Conservation (phyloP, 2,888 invertebrate species). For the Noctua pronuba region DNA sequence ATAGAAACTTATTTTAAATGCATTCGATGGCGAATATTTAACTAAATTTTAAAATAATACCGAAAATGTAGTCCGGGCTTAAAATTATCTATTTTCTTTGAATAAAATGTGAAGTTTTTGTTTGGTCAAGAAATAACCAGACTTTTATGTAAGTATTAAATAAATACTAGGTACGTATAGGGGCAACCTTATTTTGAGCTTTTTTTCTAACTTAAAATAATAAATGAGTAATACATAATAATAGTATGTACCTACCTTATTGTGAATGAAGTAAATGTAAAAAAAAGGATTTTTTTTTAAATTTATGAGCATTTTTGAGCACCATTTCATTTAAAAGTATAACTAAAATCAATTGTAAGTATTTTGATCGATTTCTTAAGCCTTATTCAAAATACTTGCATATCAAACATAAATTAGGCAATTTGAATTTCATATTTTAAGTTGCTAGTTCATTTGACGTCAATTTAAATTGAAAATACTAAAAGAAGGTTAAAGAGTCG, state of each 20-base stretch:
- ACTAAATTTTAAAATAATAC: conserved; percentile 34
- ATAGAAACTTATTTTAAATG: conserved; percentile 49
- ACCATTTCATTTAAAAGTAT: conserved; percentile 11
- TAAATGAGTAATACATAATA: too few species aligned
- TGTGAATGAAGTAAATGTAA: not conserved
- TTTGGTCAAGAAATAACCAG: not conserved
- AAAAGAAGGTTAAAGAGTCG: conserved; percentile 13
- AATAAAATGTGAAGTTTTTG: not conserved
- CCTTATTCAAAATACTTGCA: not conserved
- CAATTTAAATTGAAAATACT: conserved; percentile 17
- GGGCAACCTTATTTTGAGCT: conserved; percentile 58
- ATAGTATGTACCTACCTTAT: not conserved
- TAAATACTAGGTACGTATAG: conserved; percentile 48
- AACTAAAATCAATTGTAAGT: conserved; percentile 6
- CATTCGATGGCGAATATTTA: conserved; percentile 59
- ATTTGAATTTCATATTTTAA: not conserved
- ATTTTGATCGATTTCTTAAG: not conserved
- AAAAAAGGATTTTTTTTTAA: too few species aligned
- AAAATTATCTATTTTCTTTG: not conserved
- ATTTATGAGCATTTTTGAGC: conserved; percentile 48
- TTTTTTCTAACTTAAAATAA: conserved; percentile 15
- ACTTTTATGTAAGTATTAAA: not conserved
- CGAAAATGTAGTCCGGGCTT: conserved; percentile 19
- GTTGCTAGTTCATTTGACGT: conserved; percentile 4
- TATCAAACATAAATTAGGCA: not conserved